Percentiles rank a stretch among this genome's conserved stretches.
Evolutionary conservation across 1,140 invertebrate species (phyloP).

Genomic region (Drosophila arawakana): DNA sequence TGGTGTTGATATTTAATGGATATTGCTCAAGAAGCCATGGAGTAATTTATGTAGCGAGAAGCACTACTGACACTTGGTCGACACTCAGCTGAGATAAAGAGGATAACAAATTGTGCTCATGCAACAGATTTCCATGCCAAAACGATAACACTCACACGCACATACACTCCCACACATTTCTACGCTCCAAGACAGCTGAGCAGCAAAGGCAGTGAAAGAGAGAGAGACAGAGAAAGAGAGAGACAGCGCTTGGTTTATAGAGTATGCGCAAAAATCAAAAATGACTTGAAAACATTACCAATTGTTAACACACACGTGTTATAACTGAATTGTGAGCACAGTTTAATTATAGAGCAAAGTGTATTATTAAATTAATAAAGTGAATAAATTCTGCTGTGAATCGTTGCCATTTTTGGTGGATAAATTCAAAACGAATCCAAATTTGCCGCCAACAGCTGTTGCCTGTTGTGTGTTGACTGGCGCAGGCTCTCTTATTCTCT

Average conservation of each 20-base stretch:
- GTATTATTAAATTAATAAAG: not conserved
- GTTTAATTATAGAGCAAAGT: not conserved
- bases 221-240: conserved; percentile 1
- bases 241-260: not conserved
- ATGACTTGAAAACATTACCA: not conserved
- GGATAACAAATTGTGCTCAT: conserved; percentile 80
- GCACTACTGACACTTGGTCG: conserved; percentile 73
- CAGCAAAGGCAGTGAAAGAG: conserved; percentile 4
- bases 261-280: conserved; percentile 1
- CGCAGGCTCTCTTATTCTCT: conserved; percentile 47
- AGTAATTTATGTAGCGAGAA: conserved; percentile 81
- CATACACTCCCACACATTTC: conserved; percentile 16
- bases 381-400: not conserved
- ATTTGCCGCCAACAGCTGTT: conserved; percentile 60
- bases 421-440: conserved; percentile 10
- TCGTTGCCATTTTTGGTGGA: conserved; percentile 4
- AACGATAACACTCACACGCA: conserved; percentile 29
- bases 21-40: conserved; percentile 59
- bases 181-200: conserved; percentile 33
- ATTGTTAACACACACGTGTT: not conserved
- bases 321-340: not conserved
- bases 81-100: conserved; percentile 81
- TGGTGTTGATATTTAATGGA: conserved; percentile 28
- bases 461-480: conserved; percentile 22
- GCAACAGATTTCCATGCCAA: conserved; percentile 80